phyloP scores from a whole-genome alignment of 2,797 vertebrate species.

The Paguma larvata region DNA sequence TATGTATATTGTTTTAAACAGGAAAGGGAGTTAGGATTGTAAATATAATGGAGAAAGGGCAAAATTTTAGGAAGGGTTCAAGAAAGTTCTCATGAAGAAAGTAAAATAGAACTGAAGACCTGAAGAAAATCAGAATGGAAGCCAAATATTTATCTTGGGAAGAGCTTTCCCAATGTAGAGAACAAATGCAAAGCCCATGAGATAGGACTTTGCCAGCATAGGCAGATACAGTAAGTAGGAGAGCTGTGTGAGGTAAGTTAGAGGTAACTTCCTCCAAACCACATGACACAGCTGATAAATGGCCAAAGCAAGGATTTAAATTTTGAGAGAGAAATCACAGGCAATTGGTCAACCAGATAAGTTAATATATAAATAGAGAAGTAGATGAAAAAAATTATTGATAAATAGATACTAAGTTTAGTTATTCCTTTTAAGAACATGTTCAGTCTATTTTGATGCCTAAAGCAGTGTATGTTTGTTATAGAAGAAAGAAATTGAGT shows the following conservation, averaged over 20 bases:
- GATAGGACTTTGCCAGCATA: too few species aligned
- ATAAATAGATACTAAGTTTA: background rate
- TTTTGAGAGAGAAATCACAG: background rate
- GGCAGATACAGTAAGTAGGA: background rate
- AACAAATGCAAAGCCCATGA: background rate
- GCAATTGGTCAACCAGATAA: background rate
- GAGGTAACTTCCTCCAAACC: background rate
- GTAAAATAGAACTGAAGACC: background rate
- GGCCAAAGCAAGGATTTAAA: background rate
- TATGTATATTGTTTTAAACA: background rate
- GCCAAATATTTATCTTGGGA: background rate
- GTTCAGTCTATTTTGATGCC: background rate
- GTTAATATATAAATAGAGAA: background rate
- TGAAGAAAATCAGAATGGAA: background rate
- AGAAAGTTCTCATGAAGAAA: background rate
- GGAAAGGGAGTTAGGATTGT: background rate
- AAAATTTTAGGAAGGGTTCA: background rate
- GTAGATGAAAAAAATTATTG: background rate
- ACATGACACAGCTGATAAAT: background rate
- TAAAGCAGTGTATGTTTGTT: background rate
- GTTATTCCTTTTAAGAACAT: background rate
- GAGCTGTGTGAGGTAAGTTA: background rate
- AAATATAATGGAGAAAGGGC: background rate
- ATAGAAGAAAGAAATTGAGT: background rate
- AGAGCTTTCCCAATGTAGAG: background rate